Base-by-base conservation (phyloP, 2,113 vertebrate genomes). In the Syngnathus scovelli region DNA sequence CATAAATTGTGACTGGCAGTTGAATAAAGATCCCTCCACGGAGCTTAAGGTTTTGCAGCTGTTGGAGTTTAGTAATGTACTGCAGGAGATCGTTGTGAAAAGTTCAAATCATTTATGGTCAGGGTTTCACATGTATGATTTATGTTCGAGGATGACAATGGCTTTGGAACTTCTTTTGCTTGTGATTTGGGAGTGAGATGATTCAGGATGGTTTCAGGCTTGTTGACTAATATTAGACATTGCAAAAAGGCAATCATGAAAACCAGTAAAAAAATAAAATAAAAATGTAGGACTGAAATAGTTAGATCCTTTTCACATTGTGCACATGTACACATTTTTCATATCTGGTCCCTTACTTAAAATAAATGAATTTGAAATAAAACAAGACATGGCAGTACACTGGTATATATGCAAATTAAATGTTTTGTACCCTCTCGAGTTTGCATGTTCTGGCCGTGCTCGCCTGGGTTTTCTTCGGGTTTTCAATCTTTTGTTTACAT, bases 221-320 rank as follows among this genome's bases (percentile, higher is more conserved):
- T 64, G 73, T 74, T 84, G 76, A 85, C 68, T 77, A 75, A 23
- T 62, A 64, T 74, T 65, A 80, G 72, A 64, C 81, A 78, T 81
- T 68, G 76, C 69, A 46, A 49, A 21, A 68, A 56, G 52, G 68
- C 21, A 66, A 66, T 61, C 55, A 69, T 21, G 69, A 64, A 61
- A 59, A 75, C 80, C 68, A 67, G 43, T 48, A 5, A 9, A 52
- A 49, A 49, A 52, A n/a, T n/a, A n/a, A 8, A 51, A 78, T 55
- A 61, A 44, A 67, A 69, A 73, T 72, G 44, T 54, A 44, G 64
- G 19, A 62, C 70, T 46, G 44, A 33, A 66, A 59, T 63, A 41
- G 33, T 23, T 61, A 48, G 23, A 23, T 44, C 12, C 21, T 16
- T 12, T 44, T 27, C n/a, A 44, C 21, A 27, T 23, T 61, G 23